Conservation (phyloP, 1,140 invertebrate species). For the Doryteuthis pealeii region DNA sequence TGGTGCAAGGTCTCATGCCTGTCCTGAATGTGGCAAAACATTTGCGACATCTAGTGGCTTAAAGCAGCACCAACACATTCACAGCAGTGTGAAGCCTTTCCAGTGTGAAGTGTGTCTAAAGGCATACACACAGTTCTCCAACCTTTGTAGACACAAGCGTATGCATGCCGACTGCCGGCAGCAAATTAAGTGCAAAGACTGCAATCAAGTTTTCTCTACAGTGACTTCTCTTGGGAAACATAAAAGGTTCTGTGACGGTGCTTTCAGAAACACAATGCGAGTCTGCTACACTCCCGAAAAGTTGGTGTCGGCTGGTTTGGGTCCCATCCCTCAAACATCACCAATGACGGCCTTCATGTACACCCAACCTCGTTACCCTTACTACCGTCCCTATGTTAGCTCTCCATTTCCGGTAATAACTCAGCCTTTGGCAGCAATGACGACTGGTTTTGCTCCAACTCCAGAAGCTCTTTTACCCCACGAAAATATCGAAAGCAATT, state of each 20-base stretch:
- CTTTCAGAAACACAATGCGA: constrained; percentile 41
- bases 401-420: constrained; percentile 35
- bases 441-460: constrained; percentile 20
- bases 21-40: constrained; percentile 96
- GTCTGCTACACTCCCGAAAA: constrained; percentile 18
- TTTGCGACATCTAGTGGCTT: constrained; percentile 96
- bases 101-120: constrained; percentile 72
- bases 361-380: constrained; percentile 48
- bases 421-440: constrained; percentile 16
- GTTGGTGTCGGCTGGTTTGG: background rate
- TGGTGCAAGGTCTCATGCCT: constrained; percentile 90
- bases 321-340: constrained; percentile 20
- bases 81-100: constrained; percentile 97
- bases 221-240: constrained; percentile 73
- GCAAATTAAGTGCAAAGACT: constrained; percentile 79
- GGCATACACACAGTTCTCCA: constrained; percentile 99
- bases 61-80: constrained; percentile 99
- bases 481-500: constrained; percentile 10
- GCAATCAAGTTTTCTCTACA: constrained; percentile 82
- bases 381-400: constrained; percentile 42
- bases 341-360: constrained; percentile 45
- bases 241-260: constrained; percentile 66
- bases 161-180: constrained; percentile 83
- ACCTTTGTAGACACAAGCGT: constrained; percentile 97
- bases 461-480: constrained; percentile 13